These are phyloP conservation scores for Onychomys leucogaster DNA, from an alignment of 2,797 vertebrate species.

Conservation along the genomic window DNA sequence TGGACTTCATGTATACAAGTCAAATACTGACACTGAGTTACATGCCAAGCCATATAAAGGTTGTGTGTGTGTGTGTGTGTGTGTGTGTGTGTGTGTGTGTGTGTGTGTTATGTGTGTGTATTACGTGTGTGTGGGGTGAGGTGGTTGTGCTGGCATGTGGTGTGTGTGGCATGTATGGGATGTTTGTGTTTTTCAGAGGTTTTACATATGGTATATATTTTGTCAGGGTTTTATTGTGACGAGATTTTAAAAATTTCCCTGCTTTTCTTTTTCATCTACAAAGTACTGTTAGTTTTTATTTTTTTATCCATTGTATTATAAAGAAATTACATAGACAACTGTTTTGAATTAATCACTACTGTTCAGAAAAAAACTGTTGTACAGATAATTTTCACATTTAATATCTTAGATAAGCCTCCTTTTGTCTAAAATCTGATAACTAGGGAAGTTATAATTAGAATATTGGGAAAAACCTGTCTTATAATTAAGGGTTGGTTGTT, in stretches of 20 bases:
- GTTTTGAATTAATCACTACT: conserved; percentile 56
- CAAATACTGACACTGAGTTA: neutral
- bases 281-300: neutral
- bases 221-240: neutral
- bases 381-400: conserved; percentile 57
- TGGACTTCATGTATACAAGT: neutral
- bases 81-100: neutral
- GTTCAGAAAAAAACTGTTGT: neutral
- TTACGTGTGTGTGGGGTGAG: neutral
- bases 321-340: neutral
- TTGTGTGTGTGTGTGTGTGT: neutral
- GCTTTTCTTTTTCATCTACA: neutral
- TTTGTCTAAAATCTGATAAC: conserved; percentile 77
- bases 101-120: no score
- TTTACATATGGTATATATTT: neutral
- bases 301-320: neutral
- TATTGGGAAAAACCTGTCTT: conserved; percentile 73
- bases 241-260: neutral
- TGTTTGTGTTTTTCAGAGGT: neutral
- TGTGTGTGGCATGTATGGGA: neutral
- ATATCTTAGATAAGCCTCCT: conserved; percentile 60
- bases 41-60: neutral
- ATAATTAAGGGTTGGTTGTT: conserved; percentile 87
- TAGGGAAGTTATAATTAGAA: conserved; percentile 84
- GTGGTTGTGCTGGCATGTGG: neutral